These are phyloP conservation scores for Pyrochroa serraticornis DNA, from an alignment of 2,888 invertebrate species.

Conservation along the genomic window DNA sequence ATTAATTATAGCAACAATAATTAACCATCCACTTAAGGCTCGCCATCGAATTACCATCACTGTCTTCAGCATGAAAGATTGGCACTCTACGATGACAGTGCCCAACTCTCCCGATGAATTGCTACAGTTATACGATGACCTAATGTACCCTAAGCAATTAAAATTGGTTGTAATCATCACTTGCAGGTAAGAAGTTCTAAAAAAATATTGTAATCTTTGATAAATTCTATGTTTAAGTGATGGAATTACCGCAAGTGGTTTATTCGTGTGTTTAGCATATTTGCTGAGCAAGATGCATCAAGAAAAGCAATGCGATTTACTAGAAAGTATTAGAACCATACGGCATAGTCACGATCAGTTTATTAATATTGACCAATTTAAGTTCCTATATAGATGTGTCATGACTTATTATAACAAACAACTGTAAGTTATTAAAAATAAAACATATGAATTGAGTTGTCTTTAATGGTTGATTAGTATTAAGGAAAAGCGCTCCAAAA, in stretches of 20 bases:
- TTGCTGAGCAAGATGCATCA: neutral
- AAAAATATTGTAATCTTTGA: neutral
- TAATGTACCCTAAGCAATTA: neutral
- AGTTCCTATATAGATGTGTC: neutral
- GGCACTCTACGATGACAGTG: neutral
- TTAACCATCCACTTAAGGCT: neutral
- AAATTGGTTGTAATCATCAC: neutral
- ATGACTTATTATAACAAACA: constrained; percentile 1
- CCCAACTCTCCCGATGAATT: neutral
- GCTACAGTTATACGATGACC: neutral
- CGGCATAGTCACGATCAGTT: neutral
- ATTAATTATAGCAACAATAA: neutral
- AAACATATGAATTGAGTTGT: neutral
- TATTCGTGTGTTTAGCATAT: neutral
- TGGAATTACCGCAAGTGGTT: constrained; percentile 1
- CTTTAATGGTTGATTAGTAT: too few relatives aligned
- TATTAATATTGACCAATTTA: constrained; percentile 1
- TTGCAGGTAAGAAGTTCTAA: neutral
- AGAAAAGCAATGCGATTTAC: neutral
- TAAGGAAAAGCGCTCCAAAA: too few relatives aligned
- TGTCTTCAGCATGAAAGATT: constrained; percentile 1
- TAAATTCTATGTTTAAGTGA: neutral
- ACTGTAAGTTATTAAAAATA: neutral
- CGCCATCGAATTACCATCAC: neutral
- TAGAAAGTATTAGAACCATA: neutral